Evolutionary conservation across 2,888 invertebrate genomes (phyloP), one percentile per base, ranked within the genome.

Genomic region (Amiota mariae): DNA sequence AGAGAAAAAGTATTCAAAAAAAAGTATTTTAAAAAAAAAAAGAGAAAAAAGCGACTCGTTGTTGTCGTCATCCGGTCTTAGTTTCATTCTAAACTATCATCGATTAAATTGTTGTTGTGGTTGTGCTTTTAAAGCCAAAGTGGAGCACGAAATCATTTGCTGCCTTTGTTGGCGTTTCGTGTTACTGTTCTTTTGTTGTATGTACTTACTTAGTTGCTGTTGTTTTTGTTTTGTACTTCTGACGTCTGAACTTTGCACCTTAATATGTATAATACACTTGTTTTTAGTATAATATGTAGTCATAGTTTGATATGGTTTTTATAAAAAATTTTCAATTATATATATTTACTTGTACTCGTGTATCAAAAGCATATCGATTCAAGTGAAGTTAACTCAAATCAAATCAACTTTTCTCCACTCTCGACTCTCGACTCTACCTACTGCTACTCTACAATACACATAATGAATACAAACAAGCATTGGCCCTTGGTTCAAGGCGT

Each of bases 401-500:
- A 2, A 36, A 36, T 59, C 20, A 9, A 18, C 18, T 59, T 24
- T 6, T 20, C 59, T 59, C 18, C 11, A 20, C 59, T 20, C 15
- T 15, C 2, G 9, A 20, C 57, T 57, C 15, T 24, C 1, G n/a
- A n/a, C n/a, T n/a, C n/a, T n/a, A 1, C 3, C 24, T 24, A 24
- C 24, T 24, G 3, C 24, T 24, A 36, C 8, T 36, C 36, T 36
- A 6, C 36, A 4, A 36, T 36, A 36, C 36, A 36, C 36, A 0
- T 36, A 36, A 6, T 2, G 8, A 36, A 36, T 36, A 36, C 8
- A 36, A 36, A 36, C 63, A 46, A 47, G 48, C 15, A 9, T 15
- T 59, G 54, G 54, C 54, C n/a, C 54, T 54, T 67, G 74, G 82
- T 78, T 82, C 83, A 82, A 83, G 82, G 83, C 74, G 81, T 79